Percentiles rank a stretch among this genome's conserved stretches.
Evolutionary conservation across 2,888 invertebrate genomes (phyloP).

Genomic region (Melanostoma scalare): DNA sequence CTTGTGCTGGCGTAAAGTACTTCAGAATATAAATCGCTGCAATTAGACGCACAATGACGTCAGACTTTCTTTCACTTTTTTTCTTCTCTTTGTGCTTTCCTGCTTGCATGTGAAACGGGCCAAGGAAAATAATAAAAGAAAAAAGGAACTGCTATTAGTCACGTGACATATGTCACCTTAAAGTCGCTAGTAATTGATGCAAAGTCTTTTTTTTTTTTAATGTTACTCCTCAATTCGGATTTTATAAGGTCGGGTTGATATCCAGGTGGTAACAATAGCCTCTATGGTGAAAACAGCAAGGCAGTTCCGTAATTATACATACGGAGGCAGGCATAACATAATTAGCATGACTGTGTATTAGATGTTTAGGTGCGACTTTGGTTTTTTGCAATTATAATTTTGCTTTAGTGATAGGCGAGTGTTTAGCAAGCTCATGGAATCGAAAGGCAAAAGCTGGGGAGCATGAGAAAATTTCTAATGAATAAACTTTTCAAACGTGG

Average conservation of each 20-base stretch:
- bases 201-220: conserved; percentile 23
- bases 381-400: neutral
- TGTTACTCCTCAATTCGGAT: no score
- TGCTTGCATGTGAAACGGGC: neutral
- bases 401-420: neutral
- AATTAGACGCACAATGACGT: conserved; percentile 68
- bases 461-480: neutral
- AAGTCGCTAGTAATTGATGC: conserved; percentile 50
- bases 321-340: conserved; percentile 32
- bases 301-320: conserved; percentile 26
- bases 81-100: neutral
- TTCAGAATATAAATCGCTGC: conserved; percentile 36
- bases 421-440: no score
- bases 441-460: neutral
- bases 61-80: conserved; percentile 16
- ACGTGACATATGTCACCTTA: conserved; percentile 63
- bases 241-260: no score
- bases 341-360: conserved; percentile 42
- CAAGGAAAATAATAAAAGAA: conserved; percentile 20
- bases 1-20: conserved; percentile 21
- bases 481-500: no score
- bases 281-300: no score
- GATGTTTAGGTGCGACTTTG: conserved; percentile 40
- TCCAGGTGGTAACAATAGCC: no score
- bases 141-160: conserved; percentile 57